Conservation (phyloP, 2,113 vertebrate genomes). For the Pithys albifrons region DNA sequence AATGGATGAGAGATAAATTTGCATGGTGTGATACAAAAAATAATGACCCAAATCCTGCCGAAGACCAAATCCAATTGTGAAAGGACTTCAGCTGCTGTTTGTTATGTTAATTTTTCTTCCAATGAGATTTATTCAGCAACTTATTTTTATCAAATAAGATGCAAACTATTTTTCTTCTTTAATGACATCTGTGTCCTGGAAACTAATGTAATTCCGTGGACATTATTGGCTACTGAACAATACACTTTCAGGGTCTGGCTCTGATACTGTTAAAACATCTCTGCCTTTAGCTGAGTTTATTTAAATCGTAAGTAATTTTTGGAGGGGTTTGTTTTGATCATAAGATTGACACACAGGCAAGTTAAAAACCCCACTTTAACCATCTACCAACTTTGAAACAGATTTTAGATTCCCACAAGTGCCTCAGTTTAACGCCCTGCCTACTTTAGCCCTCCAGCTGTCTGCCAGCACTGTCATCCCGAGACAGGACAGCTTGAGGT, state of each 20-base stretch:
- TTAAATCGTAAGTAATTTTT: neutral
- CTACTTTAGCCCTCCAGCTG: neutral
- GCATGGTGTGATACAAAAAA: neutral
- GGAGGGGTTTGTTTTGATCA: neutral
- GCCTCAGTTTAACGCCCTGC: neutral
- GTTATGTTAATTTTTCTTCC: neutral
- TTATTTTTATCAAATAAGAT: conserved; percentile 16
- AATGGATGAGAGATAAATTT: neutral
- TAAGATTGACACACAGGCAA: neutral
- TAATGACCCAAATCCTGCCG: neutral
- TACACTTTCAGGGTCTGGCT: neutral
- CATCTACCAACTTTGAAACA: neutral
- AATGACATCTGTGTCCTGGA: neutral
- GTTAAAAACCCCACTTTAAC: neutral
- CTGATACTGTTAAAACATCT: neutral
- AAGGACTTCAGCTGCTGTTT: conserved; percentile 15
- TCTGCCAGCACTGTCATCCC: neutral
- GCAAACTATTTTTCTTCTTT: neutral
- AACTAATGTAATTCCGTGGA: neutral
- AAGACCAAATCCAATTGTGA: neutral
- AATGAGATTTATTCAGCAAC: neutral
- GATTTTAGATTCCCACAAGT: neutral
- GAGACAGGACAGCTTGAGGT: neutral
- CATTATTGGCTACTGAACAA: neutral
- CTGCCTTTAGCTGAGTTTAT: neutral